Evolutionary conservation across 2,888 invertebrate species (phyloP).

Genomic region (Lasioglossum figueresi): DNA sequence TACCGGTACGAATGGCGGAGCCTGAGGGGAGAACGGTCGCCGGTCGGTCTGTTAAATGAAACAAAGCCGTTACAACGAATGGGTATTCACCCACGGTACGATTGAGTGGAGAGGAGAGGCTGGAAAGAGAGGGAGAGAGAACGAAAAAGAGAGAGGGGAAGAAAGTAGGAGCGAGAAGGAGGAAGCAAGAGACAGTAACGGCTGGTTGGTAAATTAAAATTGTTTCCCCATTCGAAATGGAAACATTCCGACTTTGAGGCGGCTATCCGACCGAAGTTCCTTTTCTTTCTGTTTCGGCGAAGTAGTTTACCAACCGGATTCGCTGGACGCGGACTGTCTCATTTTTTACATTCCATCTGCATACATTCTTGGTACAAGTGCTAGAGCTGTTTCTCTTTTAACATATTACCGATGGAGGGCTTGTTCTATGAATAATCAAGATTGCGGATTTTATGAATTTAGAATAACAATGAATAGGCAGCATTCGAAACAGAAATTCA

Average conservation of each 20-base stretch:
- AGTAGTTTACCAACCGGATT: conserved; percentile 17
- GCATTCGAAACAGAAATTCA: background rate
- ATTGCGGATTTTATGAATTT: background rate
- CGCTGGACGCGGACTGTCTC: background rate
- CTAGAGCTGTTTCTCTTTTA: background rate
- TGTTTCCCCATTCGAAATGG: conserved; percentile 77
- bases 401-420: background rate
- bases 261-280: conserved; percentile 44
- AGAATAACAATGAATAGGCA: background rate
- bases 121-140: conserved; percentile 41
- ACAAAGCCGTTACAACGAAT: conserved; percentile 82
- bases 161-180: conserved; percentile 35
- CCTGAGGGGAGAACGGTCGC: conserved; percentile 70
- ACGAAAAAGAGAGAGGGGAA: conserved; percentile 34
- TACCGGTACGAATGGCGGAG: conserved; percentile 68
- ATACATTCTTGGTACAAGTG: background rate
- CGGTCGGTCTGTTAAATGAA: conserved; percentile 80
- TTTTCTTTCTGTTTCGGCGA: conserved; percentile 52
- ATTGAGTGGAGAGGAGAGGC: conserved; percentile 45
- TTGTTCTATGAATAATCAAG: background rate
- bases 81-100: conserved; percentile 73
- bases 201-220: conserved; percentile 78
- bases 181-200: conserved; percentile 55
- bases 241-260: conserved; percentile 70
- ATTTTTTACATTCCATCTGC: conserved; percentile 4